phyloP scores from a whole-genome alignment of 92 coral and sea anemone species.

The Pocillopora meandrina region DNA sequence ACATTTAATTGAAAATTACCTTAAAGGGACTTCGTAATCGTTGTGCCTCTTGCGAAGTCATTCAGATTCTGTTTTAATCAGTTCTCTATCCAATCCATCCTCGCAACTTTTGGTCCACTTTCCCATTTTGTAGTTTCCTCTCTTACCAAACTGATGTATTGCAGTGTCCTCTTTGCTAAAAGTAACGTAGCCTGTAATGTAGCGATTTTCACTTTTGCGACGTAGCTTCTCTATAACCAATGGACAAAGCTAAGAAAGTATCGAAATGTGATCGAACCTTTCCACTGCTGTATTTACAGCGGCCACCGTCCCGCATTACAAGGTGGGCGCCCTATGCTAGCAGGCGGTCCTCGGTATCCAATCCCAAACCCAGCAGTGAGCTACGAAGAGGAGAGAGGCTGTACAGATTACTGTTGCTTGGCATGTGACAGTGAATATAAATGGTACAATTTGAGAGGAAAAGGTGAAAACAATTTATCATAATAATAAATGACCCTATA shows the following conservation, averaged over 20 bases:
- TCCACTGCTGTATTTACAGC: slow-evolving; percentile 8
- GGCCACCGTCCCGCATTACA: slow-evolving; percentile 1
- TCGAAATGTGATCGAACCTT: not conserved
- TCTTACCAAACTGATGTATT: too few relatives aligned
- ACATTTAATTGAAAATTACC: not conserved
- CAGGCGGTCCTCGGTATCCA: slow-evolving; percentile 7
- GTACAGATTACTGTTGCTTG: slow-evolving; percentile 31
- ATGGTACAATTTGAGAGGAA: slow-evolving; percentile 68
- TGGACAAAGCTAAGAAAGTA: not conserved
- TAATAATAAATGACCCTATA: too few relatives aligned
- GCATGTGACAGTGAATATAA: slow-evolving; percentile 56
- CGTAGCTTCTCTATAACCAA: not conserved
- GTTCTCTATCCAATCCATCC: too few relatives aligned
- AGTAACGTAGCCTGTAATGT: too few relatives aligned
- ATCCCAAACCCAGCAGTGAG: not conserved
- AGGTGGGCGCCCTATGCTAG: not conserved
- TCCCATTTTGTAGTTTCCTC: too few relatives aligned
- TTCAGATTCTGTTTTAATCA: too few relatives aligned
- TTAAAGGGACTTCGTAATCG: not conserved
- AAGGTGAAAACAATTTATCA: slow-evolving; percentile 41
- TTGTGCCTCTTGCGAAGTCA: too few relatives aligned
- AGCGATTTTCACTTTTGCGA: not conserved
- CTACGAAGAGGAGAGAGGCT: not conserved
- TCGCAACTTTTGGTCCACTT: too few relatives aligned
- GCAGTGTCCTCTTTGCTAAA: too few relatives aligned